Percentiles rank a stretch among this genome's conserved stretches.
Evolutionary conservation across 2,888 invertebrate species (phyloP).

Genomic region (Drosophila robusta): DNA sequence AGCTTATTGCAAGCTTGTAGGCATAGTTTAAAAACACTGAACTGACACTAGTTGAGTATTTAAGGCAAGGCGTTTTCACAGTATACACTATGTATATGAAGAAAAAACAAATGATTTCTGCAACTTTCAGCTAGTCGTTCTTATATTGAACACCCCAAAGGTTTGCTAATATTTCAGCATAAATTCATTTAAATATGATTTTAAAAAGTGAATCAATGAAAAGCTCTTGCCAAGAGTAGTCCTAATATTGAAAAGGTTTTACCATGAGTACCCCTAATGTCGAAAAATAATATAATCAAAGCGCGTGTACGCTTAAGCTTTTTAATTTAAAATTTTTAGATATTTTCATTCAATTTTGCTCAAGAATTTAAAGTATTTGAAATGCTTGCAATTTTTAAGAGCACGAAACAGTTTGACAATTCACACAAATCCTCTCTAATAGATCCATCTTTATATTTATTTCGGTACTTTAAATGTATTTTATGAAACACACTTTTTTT

Average conservation of each 20-base stretch:
- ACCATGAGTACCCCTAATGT: neutral
- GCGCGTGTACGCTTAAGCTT: constrained; percentile 1
- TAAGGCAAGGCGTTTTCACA: neutral
- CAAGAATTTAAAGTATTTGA: constrained; percentile 12
- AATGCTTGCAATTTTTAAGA: neutral
- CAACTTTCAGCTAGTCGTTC: constrained; percentile 1
- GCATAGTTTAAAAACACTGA: constrained; percentile 34
- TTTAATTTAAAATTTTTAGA: neutral
- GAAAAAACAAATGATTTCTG: neutral
- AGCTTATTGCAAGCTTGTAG: constrained; percentile 33
- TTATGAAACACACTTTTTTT: neutral
- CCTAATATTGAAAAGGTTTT: neutral
- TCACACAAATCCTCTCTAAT: neutral
- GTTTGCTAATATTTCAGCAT: neutral
- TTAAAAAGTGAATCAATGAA: neutral
- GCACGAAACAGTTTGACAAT: neutral
- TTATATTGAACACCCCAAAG: neutral
- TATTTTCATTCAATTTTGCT: constrained; percentile 10
- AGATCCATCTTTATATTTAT: neutral
- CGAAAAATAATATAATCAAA: neutral
- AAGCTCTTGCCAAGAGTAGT: too few species aligned
- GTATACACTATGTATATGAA: constrained; percentile 2
- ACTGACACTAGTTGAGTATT: constrained; percentile 37
- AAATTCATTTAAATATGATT: neutral
- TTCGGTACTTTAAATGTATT: neutral